These are phyloP conservation scores for Xestia xanthographa DNA, from an alignment of 2,888 invertebrate genomes.

Conservation along the genomic window DNA sequence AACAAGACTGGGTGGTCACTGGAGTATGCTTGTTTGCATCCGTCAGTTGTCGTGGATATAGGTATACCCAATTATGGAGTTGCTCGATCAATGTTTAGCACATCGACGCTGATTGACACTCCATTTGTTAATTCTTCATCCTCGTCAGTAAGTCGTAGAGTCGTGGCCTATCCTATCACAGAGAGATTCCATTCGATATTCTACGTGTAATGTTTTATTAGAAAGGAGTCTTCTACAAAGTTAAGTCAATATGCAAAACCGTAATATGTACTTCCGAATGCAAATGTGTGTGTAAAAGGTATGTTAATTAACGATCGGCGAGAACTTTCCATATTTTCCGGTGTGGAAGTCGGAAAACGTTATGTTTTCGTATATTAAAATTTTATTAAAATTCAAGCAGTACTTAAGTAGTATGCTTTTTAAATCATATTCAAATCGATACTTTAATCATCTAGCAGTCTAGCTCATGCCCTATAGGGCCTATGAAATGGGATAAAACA, in stretches of 20 bases:
- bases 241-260: slow-evolving; percentile 40
- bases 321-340: slow-evolving; percentile 35
- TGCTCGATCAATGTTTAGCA: background rate
- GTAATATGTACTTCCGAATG: slow-evolving; percentile 24
- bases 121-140: slow-evolving; percentile 4
- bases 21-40: background rate
- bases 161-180: slow-evolving; percentile 20
- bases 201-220: slow-evolving; percentile 50
- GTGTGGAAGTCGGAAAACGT: slow-evolving; percentile 7
- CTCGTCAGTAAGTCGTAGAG: background rate
- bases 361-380: background rate
- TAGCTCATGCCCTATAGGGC: background rate
- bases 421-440: background rate
- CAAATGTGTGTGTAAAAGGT: slow-evolving; percentile 24
- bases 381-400: background rate
- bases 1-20: background rate
- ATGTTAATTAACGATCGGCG: slow-evolving; percentile 26
- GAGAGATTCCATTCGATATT: slow-evolving; percentile 35
- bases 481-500: background rate
- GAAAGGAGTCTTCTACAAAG: slow-evolving; percentile 44
- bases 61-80: background rate
- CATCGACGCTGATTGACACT: background rate
- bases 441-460: background rate
- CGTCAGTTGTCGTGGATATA: fast-evolving
- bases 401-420: background rate